Evolutionary conservation across 2,113 vertebrate genomes (phyloP).

Genomic region (Hirundichthys speculiger): DNA sequence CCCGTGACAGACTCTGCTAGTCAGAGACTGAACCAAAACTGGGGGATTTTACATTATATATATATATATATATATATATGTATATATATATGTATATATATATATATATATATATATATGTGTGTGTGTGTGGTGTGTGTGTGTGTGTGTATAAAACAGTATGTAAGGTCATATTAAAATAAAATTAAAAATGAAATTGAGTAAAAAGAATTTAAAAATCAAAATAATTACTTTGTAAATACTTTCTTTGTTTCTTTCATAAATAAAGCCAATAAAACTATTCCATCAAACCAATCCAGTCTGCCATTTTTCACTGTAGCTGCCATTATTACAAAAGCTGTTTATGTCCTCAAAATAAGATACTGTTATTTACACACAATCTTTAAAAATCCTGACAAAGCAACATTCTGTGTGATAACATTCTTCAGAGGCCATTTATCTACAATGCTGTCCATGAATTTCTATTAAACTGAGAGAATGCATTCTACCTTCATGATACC

Average conservation of each 20-base stretch:
- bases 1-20: no score
- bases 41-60: no score
- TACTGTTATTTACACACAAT: conserved; percentile 10
- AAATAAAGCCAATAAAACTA: conserved; percentile 1
- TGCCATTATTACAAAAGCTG: neutral
- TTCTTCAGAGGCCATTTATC: conserved; percentile 14
- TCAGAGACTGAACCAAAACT: no score
- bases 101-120: no score
- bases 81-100: no score
- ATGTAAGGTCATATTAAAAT: no score
- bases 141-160: no score
- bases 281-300: no score
- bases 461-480: conserved; percentile 22
- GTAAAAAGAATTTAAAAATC: neutral
- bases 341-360: conserved; percentile 15
- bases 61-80: no score
- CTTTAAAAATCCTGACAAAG: neutral
- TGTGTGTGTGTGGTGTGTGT: no score
- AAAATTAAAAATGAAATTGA: no score
- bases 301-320: conserved; percentile 6
- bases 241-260: conserved; percentile 1
- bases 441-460: conserved; percentile 14
- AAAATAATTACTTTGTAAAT: neutral
- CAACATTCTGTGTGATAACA: neutral
- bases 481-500: conserved; percentile 14